phyloP scores from a whole-genome alignment of 2,113 vertebrate species.

The Scophthalmus maximus region DNA sequence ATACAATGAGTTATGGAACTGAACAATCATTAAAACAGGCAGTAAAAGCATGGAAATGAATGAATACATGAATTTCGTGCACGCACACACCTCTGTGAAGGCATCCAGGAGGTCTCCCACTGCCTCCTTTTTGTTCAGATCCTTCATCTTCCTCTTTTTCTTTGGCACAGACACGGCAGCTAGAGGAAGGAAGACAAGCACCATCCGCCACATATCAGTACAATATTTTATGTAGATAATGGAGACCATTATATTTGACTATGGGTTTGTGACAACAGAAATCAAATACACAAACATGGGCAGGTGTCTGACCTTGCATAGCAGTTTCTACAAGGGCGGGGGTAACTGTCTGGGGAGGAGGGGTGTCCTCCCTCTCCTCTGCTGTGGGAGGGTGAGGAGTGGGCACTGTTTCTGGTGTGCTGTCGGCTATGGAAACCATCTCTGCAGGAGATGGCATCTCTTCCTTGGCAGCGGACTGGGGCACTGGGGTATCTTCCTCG shows the following conservation, averaged over 20 bases:
- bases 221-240: neutral
- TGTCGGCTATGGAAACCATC: constrained; percentile 55
- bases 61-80: neutral
- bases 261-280: neutral
- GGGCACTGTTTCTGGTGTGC: constrained; percentile 28
- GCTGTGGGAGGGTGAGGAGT: constrained; percentile 43
- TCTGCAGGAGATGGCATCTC: constrained; percentile 64
- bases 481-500: constrained; percentile 35
- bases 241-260: neutral
- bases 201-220: neutral
- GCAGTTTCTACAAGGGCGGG: constrained; percentile 82
- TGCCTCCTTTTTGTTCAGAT: constrained; percentile 94
- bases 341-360: constrained; percentile 71
- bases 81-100: constrained; percentile 92
- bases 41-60: neutral
- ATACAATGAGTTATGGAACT: neutral
- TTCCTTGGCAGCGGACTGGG: constrained; percentile 32
- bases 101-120: constrained; percentile 96
- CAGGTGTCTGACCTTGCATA: constrained; percentile 84
- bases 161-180: constrained; percentile 95
- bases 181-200: constrained; percentile 47
- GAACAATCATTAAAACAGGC: neutral
- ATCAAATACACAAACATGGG: neutral
- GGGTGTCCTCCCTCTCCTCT: constrained; percentile 74
- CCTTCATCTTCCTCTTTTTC: constrained; percentile 96